These are phyloP conservation scores for Ciconia stormi DNA, from an alignment of 2,113 vertebrate genomes.

Conservation along the genomic window DNA sequence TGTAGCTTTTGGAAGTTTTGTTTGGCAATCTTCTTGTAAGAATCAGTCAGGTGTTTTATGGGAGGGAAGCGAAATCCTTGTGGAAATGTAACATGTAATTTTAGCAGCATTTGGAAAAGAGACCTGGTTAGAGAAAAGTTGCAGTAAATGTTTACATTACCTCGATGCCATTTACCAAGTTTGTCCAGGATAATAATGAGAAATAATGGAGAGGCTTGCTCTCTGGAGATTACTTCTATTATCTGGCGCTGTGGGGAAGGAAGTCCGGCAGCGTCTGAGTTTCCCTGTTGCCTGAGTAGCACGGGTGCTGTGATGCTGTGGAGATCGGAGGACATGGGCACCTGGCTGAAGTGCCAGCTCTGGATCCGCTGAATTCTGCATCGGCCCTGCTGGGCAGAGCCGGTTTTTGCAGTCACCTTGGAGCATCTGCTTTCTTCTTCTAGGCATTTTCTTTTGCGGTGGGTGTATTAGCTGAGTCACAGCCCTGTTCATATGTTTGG, in stretches of 20 bases:
- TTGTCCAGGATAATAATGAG: background rate
- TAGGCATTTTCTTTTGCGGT: background rate
- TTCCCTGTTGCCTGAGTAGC: rapidly evolving
- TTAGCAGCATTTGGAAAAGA: background rate
- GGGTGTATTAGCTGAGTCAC: background rate
- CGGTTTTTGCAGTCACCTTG: background rate
- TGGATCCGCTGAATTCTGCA: no score
- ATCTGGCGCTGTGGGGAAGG: background rate
- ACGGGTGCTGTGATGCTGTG: rapidly evolving
- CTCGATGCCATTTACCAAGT: background rate
- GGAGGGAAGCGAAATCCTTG: background rate
- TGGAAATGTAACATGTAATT: background rate
- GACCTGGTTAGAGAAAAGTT: background rate
- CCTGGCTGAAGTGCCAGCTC: background rate
- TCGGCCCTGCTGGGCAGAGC: background rate
- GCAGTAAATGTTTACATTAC: background rate
- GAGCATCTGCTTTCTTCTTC: background rate
- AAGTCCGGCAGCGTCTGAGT: rapidly evolving
- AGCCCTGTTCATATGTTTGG: background rate
- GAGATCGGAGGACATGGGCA: background rate
- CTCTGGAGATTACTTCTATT: background rate
- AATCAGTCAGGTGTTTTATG: background rate
- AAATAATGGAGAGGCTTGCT: background rate
- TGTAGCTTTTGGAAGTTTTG: background rate
- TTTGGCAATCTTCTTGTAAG: background rate